Percentiles rank a stretch among this genome's conserved stretches.
Evolutionary conservation across 2,888 invertebrate genomes (phyloP).

Genomic region (Ypsolopha scabrella): DNA sequence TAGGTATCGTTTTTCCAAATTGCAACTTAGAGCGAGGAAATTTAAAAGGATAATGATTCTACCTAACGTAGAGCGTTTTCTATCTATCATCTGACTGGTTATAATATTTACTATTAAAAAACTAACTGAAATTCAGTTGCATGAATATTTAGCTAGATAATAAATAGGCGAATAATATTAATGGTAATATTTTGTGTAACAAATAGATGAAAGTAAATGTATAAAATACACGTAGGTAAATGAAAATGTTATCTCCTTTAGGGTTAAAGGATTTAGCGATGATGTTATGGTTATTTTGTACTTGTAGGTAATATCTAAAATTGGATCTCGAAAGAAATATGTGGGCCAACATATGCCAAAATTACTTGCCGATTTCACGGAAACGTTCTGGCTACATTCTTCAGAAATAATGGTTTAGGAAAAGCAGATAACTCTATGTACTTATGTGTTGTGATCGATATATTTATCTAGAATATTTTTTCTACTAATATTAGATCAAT

Average conservation of each 20-base stretch:
- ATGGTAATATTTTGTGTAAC: conserved; percentile 24
- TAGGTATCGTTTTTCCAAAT: not conserved
- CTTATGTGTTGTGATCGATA: conserved; percentile 21
- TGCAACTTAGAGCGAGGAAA: not conserved
- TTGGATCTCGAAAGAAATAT: not conserved
- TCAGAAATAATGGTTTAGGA: not conserved
- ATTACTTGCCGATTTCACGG: not conserved
- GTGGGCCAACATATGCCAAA: conserved; percentile 5
- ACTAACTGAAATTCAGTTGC: conserved; percentile 5
- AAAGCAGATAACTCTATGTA: not conserved
- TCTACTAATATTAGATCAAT: conserved; percentile 2
- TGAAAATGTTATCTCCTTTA: conserved; percentile 4
- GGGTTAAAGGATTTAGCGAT: not conserved
- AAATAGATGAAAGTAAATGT: conserved; percentile 41
- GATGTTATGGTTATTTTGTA: not conserved
- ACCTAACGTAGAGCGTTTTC: conserved; percentile 1
- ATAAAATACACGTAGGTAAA: conserved; percentile 19
- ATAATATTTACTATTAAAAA: not conserved
- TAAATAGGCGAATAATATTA: conserved; percentile 17
- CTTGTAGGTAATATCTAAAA: not conserved
- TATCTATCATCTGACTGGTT: conserved; percentile 4
- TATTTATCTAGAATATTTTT: conserved; percentile 9
- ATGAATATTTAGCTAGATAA: conserved; percentile 11
- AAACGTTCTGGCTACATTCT: not conserved
- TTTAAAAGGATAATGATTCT: not conserved